phyloP scores from a whole-genome alignment of 2,888 invertebrate genomes.

The Metopia argyrocephala region DNA sequence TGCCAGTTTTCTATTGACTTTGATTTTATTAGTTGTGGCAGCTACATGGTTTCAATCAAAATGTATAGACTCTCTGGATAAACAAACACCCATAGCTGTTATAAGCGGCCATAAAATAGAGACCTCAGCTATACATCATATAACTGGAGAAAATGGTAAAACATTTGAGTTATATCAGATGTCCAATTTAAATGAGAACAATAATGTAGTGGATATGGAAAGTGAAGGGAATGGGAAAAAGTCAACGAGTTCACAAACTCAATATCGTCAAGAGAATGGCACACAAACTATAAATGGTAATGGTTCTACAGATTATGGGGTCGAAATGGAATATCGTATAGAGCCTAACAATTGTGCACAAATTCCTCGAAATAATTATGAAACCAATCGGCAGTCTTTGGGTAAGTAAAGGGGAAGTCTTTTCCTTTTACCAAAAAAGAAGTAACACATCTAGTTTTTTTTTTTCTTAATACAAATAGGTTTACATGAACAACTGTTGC shows the following conservation, averaged over 20 bases:
- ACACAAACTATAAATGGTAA: slow-evolving; percentile 36
- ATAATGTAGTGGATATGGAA: slow-evolving; percentile 70
- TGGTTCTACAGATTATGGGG: slow-evolving; percentile 8
- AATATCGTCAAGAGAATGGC: slow-evolving; percentile 1
- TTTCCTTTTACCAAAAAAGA: too few relatives aligned
- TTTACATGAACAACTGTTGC: slow-evolving; percentile 79
- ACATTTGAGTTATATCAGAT: slow-evolving; percentile 77
- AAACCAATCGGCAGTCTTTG: slow-evolving; percentile 71
- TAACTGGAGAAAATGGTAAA: slow-evolving; percentile 72
- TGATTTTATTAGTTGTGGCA: slow-evolving; percentile 80
- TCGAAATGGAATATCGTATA: slow-evolving; percentile 69
- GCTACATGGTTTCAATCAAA: slow-evolving; percentile 83
- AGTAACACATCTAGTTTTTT: too few relatives aligned
- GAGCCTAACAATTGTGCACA: slow-evolving; percentile 69
- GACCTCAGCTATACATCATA: slow-evolving; percentile 49
- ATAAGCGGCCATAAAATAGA: slow-evolving; percentile 73
- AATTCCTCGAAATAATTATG: slow-evolving; percentile 71
- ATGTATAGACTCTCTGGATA: slow-evolving; percentile 72
- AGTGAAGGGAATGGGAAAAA: slow-evolving; percentile 73
- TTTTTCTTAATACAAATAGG: slow-evolving; percentile 66
- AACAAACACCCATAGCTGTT: slow-evolving; percentile 68
- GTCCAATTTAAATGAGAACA: slow-evolving; percentile 72
- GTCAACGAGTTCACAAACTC: slow-evolving; percentile 31
- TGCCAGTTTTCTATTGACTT: slow-evolving; percentile 78
- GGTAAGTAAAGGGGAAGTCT: slow-evolving; percentile 71